Conservation (phyloP, 1,140 invertebrate species). For the Drosophila tani region DNA sequence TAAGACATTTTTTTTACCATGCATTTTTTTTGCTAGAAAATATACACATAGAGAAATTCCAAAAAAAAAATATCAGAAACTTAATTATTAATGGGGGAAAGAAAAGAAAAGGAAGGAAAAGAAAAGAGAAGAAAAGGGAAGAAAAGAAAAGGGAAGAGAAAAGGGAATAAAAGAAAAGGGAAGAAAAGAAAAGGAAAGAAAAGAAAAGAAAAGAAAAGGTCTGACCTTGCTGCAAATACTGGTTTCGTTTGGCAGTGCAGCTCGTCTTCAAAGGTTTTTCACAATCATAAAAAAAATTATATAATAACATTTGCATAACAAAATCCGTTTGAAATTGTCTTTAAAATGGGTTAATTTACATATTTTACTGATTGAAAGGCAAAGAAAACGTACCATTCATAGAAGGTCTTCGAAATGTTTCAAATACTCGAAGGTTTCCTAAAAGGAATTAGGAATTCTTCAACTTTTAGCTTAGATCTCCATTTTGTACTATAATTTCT, state of each 20-base stretch:
- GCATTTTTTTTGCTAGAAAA: slow-evolving; percentile 55
- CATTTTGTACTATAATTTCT: neutral
- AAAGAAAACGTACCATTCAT: too few species aligned
- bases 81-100: neutral
- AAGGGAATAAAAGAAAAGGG: neutral
- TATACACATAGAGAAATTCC: slow-evolving; percentile 34
- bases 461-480: neutral
- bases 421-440: neutral
- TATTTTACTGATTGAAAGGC: neutral
- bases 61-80: neutral
- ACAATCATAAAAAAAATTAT: neutral
- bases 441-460: too few species aligned
- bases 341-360: neutral
- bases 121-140: too few species aligned
- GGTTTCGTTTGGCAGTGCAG: neutral
- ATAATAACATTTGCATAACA: neutral
- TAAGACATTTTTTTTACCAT: slow-evolving; percentile 56
- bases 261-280: neutral
- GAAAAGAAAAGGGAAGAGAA: neutral
- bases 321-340: neutral
- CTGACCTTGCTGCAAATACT: neutral
- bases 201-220: neutral
- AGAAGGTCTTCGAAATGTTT: neutral
- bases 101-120: too few species aligned
- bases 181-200: too few species aligned